Evolutionary conservation across 2,888 invertebrate species (phyloP).

Genomic region (Meandrusa payeni): DNA sequence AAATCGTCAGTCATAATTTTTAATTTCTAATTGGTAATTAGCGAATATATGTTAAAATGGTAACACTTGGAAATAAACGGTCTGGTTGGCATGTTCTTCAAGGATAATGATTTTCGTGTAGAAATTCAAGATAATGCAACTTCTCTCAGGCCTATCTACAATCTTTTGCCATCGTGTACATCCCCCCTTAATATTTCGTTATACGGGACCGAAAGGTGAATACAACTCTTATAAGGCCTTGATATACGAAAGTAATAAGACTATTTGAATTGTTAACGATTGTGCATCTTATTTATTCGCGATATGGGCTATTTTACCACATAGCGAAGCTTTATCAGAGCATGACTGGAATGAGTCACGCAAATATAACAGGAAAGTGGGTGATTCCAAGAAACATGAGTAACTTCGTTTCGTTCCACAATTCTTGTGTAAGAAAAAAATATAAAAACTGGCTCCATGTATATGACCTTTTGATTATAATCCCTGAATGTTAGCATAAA

Average conservation of each 20-base stretch:
- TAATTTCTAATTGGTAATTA: slow-evolving; percentile 20
- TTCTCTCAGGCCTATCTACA: slow-evolving; percentile 35
- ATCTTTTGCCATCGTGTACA: slow-evolving; percentile 21
- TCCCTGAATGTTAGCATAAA: no score
- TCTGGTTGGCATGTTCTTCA: slow-evolving; percentile 56
- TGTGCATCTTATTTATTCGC: neutral
- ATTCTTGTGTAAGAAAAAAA: no score
- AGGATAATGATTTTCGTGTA: slow-evolving; percentile 51
- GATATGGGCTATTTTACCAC: slow-evolving; percentile 9
- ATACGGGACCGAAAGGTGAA: slow-evolving; percentile 3
- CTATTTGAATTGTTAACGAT: neutral
- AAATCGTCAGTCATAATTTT: slow-evolving; percentile 7
- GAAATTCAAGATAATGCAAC: slow-evolving; percentile 52
- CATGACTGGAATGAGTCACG: slow-evolving; percentile 21
- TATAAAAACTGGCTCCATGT: no score
- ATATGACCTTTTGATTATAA: no score
- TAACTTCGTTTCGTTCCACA: neutral
- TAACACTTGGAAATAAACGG: slow-evolving; percentile 54
- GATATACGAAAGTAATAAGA: slow-evolving; percentile 11
- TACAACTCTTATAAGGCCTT: slow-evolving; percentile 10
- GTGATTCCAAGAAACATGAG: slow-evolving; percentile 14
- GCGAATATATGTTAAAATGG: slow-evolving; percentile 28
- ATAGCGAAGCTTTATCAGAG: slow-evolving; percentile 12
- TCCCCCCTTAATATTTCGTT: slow-evolving; percentile 20
- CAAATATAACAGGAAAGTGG: slow-evolving; percentile 16